Conservation (phyloP, 2,797 vertebrate genomes). For the Sylvilagus floridanus region DNA sequence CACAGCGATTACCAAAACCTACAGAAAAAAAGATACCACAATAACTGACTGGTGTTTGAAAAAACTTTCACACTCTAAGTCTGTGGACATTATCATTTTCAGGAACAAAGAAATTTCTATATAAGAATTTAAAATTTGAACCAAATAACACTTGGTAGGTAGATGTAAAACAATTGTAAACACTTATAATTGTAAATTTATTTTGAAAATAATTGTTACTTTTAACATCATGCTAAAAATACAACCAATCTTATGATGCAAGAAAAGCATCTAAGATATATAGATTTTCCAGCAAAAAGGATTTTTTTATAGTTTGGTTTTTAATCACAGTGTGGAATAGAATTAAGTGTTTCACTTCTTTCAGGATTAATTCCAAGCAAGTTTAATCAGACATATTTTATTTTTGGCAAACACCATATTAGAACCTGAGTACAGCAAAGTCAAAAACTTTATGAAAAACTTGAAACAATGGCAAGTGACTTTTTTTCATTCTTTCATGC, state of each 20-base stretch:
- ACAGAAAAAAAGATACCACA: constrained; percentile 66
- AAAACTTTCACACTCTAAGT: neutral
- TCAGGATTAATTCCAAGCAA: neutral
- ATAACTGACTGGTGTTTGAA: constrained; percentile 39
- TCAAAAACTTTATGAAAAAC: constrained; percentile 39
- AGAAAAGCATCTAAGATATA: neutral
- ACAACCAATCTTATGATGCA: neutral
- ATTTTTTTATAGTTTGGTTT: neutral
- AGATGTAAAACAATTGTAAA: neutral
- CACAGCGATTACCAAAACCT: constrained; percentile 96
- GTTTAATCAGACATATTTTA: neutral
- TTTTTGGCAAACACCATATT: constrained; percentile 4
- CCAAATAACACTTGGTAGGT: neutral
- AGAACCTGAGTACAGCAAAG: constrained; percentile 35
- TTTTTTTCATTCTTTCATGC: constrained; percentile 28
- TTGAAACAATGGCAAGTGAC: neutral
- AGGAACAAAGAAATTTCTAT: constrained; percentile 32
- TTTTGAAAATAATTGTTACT: constrained; percentile 16
- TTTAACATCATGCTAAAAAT: neutral
- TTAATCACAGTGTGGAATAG: neutral
- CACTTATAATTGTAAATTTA: neutral
- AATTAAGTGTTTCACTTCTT: constrained; percentile 1
- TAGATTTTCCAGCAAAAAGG: neutral
- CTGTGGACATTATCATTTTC: neutral
- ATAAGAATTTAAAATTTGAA: constrained; percentile 3